Base-by-base conservation (phyloP, 2,888 invertebrate species). In the Bibio marci region DNA sequence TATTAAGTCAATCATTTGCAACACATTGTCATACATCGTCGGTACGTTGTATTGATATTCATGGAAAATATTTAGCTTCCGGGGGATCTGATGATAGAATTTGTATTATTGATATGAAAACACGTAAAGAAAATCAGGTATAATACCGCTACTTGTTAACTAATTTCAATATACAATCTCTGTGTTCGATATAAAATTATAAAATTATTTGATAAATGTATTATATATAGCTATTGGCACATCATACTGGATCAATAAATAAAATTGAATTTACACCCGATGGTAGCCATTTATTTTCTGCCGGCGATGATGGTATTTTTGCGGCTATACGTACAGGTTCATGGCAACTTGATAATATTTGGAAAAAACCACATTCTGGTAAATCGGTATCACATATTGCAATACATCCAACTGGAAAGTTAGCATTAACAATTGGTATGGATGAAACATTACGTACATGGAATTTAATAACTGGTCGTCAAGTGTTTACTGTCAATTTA, bases 401-500 rank as follows among this genome's bases (percentile, higher is more conserved):
- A 37, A 69, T 92, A 35, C 94, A 95, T 66, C 85, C 90, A 2
- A 78, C 79, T 49, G 90, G 90, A 12, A 91, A 90, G 62, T 53
- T 94, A 46, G 87, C 88, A 1, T 62, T 95, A 8, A 82, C 90
- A 11, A 70, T 91, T 30, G 88, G 91, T 13, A 74, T 73, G 36
- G 92, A 95, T 59, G 74, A 73, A 48, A 78, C 81, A 5, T 59
- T 95, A 34, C 67, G 80, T 50, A 92, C 92, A 3, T 95, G 95
- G 95, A 92, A 95, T 65, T 66, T 95, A 44, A 69, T 94, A 1
- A 91, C 88, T 58, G 94, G 92, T 0, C 71, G 90, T 43, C 77
- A 78, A 49, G 92, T 91, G 0, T 94, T n/a, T 28, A 28, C 28
- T 8, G 12, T n/a, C 12, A 28, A 28, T n/a, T n/a, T n/a, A 28